Percentiles rank a stretch among this genome's conserved stretches.
Conservation (phyloP, 2,888 invertebrate genomes). For the Leuctra nigra region DNA sequence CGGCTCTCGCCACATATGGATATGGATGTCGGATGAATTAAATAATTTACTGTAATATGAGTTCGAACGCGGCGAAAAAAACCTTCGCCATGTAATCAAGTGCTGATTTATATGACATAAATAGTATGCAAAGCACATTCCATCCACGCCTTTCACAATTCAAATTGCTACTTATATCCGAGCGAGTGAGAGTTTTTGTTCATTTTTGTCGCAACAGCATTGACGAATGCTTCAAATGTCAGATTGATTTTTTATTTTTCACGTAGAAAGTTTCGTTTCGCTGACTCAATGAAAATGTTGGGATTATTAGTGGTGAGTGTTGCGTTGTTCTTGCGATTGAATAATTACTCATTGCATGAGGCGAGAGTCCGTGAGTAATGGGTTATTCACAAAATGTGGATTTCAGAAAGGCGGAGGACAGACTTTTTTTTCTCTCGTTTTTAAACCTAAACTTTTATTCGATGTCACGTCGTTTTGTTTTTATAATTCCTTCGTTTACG, state of each 20-base stretch:
- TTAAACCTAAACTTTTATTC: no score
- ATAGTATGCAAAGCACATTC: constrained; percentile 25
- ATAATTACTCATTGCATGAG: no score
- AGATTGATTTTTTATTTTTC: constrained; percentile 13
- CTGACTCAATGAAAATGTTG: no score
- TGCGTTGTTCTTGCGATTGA: no score
- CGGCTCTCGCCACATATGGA: constrained; percentile 11
- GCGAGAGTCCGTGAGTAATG: no score
- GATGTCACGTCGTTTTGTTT: no score
- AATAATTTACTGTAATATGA: constrained; percentile 17
- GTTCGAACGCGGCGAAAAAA: constrained; percentile 8
- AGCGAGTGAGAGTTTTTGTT: not conserved
- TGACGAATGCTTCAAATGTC: constrained; percentile 17
- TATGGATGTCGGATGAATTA: constrained; percentile 15
- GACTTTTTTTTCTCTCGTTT: no score
- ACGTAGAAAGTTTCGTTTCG: constrained; percentile 8
- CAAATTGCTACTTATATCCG: constrained; percentile 15
- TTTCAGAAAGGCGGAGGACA: no score
- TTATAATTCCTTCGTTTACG: no score
- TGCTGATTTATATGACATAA: constrained; percentile 25
- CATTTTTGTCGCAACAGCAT: not conserved
- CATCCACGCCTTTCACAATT: constrained; percentile 18
- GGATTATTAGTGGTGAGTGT: no score
- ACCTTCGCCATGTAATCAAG: constrained; percentile 22
- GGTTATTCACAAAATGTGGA: no score